A percentile compares a stretch with the other conserved stretches of the same genome.
These are phyloP conservation scores for Rhynchopsitta pachyrhyncha DNA, from an alignment of 2,113 vertebrate species.

Conservation along the genomic window DNA sequence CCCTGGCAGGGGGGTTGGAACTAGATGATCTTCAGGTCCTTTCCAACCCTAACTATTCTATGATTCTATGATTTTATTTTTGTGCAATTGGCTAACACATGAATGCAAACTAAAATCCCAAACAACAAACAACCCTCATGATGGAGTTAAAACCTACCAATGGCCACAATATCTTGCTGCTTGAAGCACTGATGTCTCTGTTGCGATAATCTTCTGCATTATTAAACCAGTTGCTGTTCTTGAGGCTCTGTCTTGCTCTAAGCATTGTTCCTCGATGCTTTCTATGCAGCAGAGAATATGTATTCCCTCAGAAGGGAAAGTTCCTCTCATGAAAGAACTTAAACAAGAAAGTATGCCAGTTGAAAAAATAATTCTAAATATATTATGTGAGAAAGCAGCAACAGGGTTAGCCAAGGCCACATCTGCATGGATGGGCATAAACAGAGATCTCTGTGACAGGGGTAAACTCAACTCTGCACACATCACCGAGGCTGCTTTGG, in stretches of 20 bases:
- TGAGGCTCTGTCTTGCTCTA: background rate
- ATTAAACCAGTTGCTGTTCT: background rate
- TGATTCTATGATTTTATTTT: background rate
- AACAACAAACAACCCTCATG: background rate
- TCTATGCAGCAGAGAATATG: background rate
- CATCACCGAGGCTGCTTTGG: background rate
- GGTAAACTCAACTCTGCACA: background rate
- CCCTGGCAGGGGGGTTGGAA: no score
- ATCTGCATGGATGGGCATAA: background rate
- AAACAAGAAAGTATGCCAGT: background rate
- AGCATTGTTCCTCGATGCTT: background rate
- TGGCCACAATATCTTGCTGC: background rate
- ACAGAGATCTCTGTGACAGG: rapidly evolving
- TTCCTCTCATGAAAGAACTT: background rate
- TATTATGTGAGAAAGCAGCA: background rate
- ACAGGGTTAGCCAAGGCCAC: background rate
- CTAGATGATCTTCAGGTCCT: no score
- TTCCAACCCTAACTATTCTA: no score
- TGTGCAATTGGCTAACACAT: background rate
- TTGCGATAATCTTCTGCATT: background rate
- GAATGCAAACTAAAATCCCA: background rate
- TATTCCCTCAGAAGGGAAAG: background rate
- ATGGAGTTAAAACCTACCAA: background rate
- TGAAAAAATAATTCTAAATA: background rate
- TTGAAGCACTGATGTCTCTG: background rate